A percentile compares a stretch with the other conserved stretches of the same genome.
phyloP scores from a whole-genome alignment of 2,888 invertebrate species.

The Gibbula magus region DNA sequence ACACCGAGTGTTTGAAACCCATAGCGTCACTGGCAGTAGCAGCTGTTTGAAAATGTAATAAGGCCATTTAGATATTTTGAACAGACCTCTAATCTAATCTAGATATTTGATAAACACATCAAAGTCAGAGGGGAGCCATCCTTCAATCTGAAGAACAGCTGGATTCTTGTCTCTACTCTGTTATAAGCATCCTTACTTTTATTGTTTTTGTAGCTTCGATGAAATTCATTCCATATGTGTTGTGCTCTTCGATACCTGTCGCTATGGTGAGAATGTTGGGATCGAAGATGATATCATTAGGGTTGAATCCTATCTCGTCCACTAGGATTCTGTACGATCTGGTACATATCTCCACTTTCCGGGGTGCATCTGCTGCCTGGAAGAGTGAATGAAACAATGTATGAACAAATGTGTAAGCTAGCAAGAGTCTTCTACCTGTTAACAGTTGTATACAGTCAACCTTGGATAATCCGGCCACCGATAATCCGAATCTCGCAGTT shows the following conservation, averaged over 20 bases:
- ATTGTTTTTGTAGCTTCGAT: slow-evolving; percentile 77
- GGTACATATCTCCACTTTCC: slow-evolving; percentile 78
- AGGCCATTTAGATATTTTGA: too few species aligned
- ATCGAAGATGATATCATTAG: slow-evolving; percentile 80
- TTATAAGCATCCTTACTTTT: slow-evolving; percentile 72
- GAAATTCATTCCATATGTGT: slow-evolving; percentile 78
- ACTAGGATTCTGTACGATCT: slow-evolving; percentile 78
- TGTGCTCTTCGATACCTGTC: slow-evolving; percentile 80
- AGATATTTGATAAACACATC: too few species aligned
- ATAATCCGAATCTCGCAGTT: too few species aligned
- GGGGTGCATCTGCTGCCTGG: slow-evolving; percentile 77
- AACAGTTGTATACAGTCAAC: too few species aligned
- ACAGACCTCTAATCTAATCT: not conserved
- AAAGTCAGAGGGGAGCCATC: too few species aligned
- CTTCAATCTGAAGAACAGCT: too few species aligned
- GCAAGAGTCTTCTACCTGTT: not conserved
- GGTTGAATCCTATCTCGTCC: slow-evolving; percentile 77
- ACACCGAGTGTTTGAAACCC: too few species aligned
- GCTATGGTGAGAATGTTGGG: slow-evolving; percentile 80
- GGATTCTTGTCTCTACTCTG: too few species aligned
- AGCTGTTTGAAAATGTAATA: too few species aligned
- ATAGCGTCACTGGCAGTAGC: too few species aligned
- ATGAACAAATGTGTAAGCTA: not conserved
- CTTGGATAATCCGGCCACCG: too few species aligned
- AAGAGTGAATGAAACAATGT: slow-evolving; percentile 12